Evolutionary conservation across 2,888 invertebrate genomes (phyloP).

Genomic region (Philhelius pedissequus): DNA sequence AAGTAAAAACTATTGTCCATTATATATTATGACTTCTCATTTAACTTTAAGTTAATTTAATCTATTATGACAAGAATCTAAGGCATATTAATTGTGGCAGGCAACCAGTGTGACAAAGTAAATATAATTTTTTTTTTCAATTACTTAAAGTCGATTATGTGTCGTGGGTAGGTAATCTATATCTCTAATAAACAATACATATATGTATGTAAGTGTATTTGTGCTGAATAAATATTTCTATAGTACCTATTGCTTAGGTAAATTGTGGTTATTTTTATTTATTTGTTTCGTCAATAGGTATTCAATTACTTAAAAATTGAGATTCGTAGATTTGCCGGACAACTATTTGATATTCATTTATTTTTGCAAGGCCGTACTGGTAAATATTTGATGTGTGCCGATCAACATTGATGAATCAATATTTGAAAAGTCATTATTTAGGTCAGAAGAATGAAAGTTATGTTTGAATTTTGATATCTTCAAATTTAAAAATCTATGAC

Average conservation of each 20-base stretch:
- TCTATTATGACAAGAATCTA: not conserved
- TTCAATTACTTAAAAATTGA: not conserved
- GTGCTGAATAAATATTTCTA: too few species aligned
- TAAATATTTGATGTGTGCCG: too few species aligned
- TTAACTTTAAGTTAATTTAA: not conserved
- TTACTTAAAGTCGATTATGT: not conserved
- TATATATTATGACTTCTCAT: not conserved
- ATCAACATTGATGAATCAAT: too few species aligned
- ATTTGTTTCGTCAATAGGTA: not conserved
- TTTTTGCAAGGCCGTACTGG: too few species aligned
- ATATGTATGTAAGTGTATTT: not conserved
- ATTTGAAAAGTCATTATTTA: too few species aligned
- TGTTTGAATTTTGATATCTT: too few species aligned
- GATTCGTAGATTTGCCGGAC: too few species aligned
- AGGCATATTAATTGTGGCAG: not conserved
- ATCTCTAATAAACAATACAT: not conserved
- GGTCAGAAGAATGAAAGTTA: too few species aligned
- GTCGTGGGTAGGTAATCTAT: not conserved
- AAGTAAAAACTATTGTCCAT: not conserved
- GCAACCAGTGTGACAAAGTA: not conserved
- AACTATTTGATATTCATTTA: too few species aligned
- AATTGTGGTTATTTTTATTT: conserved; percentile 6
- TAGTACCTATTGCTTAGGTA: not conserved
- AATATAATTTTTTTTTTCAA: not conserved
- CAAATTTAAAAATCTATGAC: too few species aligned